A percentile compares a stretch with the other conserved stretches of the same genome.
Evolutionary conservation across 2,113 vertebrate species (phyloP).

Genomic region (Gymnorhina tibicen): DNA sequence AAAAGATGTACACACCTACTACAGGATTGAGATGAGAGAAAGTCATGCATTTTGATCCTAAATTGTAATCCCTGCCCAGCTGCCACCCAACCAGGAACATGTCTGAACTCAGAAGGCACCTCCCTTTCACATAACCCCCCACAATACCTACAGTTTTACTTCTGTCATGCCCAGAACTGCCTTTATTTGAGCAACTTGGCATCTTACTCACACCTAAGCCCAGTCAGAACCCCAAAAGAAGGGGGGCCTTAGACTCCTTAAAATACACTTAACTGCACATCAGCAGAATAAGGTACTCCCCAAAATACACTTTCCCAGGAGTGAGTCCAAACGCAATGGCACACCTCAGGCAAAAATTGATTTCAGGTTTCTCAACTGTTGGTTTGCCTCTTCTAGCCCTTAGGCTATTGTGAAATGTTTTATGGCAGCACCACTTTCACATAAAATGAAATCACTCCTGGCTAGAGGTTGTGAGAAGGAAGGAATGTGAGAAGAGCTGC

Average conservation of each 20-base stretch:
- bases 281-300: background rate
- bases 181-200: background rate
- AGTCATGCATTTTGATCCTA: background rate
- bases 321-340: background rate
- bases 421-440: background rate
- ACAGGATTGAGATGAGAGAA: background rate
- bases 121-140: background rate
- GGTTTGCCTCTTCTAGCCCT: background rate
- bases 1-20: background rate
- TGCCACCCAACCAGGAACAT: constrained; percentile 40
- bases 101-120: constrained; percentile 34
- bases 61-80: background rate
- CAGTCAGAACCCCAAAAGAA: background rate
- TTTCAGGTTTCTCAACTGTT: background rate
- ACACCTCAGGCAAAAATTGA: background rate
- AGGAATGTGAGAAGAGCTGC: background rate
- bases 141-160: background rate
- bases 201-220: background rate
- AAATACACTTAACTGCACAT: background rate
- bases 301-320: background rate
- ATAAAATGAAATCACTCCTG: background rate
- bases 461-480: background rate
- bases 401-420: constrained; percentile 2
- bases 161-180: constrained; percentile 24
- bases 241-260: background rate